Base-by-base conservation (phyloP, 2,888 invertebrate genomes). In the Scaptomyza reducta region DNA sequence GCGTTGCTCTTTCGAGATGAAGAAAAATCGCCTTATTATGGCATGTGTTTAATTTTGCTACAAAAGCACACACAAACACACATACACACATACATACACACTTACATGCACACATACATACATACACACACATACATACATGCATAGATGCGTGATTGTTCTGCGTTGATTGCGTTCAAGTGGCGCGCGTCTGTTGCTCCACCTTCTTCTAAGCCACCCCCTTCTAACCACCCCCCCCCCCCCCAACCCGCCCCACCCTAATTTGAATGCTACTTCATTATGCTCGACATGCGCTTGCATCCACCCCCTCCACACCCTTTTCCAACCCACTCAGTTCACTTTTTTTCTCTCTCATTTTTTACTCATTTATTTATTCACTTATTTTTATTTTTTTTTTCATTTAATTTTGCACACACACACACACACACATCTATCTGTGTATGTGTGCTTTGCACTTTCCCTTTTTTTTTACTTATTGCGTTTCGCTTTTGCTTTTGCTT, bases 1-100 rank as follows among this genome's bases (percentile, higher is more conserved):
- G 75, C 33, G 47, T 31, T 63, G 54, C 33, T 47, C 54, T 53
- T 45, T 45, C 10, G 59, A 69, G 66, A 74, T 72, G 84, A 82
- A 76, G 76, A 83, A 74, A 79, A 86, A 81, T 81, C 86, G 83
- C 71, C 79, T 86, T 81, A 86, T 81, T 81, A 86, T 81, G 80
- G 79, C 81, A 74, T 86, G 86, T 86, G 87, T 86, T 81, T 86
- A 81, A 83, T 82, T 81, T 77, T 53, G 79, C 69, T 72, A 77
- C 63, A 74, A 56, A 62, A 55, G 70, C 61, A 61, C 29, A 49
- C 46, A 41, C 44, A 46, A 27, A 35, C 58, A 46, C 41, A 29
- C 41, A 22, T 33, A 41, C 31, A 22, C 22, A 44, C 31, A 22
- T 5, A 59, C 53, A 38, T 38, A 42, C 33, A 54, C 10, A 42